A percentile compares a stretch with the other conserved stretches of the same genome.
Conservation (phyloP, 2,797 vertebrate genomes). For the Enteromius fasciolatus region DNA sequence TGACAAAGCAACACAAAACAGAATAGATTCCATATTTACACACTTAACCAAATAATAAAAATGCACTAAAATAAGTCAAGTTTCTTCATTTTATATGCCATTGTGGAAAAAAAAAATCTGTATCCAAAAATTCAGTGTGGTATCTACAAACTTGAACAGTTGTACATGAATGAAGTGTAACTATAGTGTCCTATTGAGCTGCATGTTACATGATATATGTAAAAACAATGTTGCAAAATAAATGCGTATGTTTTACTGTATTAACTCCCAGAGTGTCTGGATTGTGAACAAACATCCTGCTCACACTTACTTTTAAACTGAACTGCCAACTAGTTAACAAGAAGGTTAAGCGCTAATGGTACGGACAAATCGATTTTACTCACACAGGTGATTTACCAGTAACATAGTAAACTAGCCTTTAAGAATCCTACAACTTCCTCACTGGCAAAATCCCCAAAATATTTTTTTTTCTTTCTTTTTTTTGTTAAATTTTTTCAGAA, state of each 20-base stretch:
- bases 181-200: slow-evolving; percentile 34
- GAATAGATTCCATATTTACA: slow-evolving; percentile 80
- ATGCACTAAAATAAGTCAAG: slow-evolving; percentile 74
- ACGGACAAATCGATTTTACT: slow-evolving; percentile 8
- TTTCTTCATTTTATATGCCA: slow-evolving; percentile 78
- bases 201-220: slow-evolving; percentile 34
- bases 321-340: not conserved
- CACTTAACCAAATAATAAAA: slow-evolving; percentile 70
- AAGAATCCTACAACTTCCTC: not conserved
- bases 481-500: not conserved
- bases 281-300: slow-evolving; percentile 17
- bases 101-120: slow-evolving; percentile 69
- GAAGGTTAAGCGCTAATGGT: not conserved
- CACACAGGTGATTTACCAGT: slow-evolving; percentile 2
- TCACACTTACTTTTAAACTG: slow-evolving; percentile 8
- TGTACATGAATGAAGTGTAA: slow-evolving; percentile 54
- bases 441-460: not conserved
- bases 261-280: slow-evolving; percentile 13
- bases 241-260: not conserved
- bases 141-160: slow-evolving; percentile 72
- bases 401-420: not conserved
- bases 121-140: slow-evolving; percentile 94
- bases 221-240: slow-evolving; percentile 9
- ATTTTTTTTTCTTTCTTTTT: not conserved
- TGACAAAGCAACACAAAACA: slow-evolving; percentile 75